Evolutionary conservation across 2,797 vertebrate species (phyloP).

Genomic region (Mallotus villosus): DNA sequence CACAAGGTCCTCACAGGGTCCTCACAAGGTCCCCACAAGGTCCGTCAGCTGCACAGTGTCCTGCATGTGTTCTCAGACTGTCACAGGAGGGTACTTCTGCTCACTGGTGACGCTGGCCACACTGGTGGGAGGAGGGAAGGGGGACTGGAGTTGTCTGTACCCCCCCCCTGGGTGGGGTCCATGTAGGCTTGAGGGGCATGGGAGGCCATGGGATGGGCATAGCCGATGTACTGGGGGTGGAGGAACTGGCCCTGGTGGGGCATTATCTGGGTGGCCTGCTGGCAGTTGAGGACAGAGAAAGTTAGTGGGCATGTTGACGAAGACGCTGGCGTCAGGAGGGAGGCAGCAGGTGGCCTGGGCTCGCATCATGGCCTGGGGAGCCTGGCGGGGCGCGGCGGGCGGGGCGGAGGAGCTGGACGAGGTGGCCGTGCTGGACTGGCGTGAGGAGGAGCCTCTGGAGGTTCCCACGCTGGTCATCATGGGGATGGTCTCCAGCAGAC

Average conservation of each 20-base stretch:
- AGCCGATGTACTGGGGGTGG: constrained; percentile 93
- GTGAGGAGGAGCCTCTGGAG: constrained; percentile 91
- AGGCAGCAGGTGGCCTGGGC: constrained; percentile 93
- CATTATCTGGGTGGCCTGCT: constrained; percentile 96
- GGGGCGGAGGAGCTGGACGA: constrained; percentile 96
- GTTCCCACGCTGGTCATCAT: constrained; percentile 93
- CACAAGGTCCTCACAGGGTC: constrained; percentile 39
- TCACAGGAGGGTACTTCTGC: constrained; percentile 93
- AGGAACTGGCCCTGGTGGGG: constrained; percentile 94
- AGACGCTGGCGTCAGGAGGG: constrained; percentile 90
- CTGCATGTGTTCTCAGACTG: constrained; percentile 75
- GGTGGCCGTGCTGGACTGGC: constrained; percentile 94
- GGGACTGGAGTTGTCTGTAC: constrained; percentile 90
- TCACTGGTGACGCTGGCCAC: constrained; percentile 78
- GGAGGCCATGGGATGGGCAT: constrained; percentile 84
- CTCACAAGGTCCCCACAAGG: constrained; percentile 41
- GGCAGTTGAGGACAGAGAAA: constrained; percentile 97
- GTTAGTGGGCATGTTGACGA: constrained; percentile 98
- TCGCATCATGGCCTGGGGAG: constrained; percentile 69
- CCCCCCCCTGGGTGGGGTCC: constrained; percentile 82
- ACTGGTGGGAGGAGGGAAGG: constrained; percentile 79
- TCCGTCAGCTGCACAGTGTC: constrained; percentile 30
- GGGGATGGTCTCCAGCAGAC: constrained; percentile 93
- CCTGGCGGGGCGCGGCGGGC: constrained; percentile 72
- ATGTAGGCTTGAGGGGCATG: constrained; percentile 55